Conservation (phyloP, 1,140 invertebrate species). For the Apis laboriosa region DNA sequence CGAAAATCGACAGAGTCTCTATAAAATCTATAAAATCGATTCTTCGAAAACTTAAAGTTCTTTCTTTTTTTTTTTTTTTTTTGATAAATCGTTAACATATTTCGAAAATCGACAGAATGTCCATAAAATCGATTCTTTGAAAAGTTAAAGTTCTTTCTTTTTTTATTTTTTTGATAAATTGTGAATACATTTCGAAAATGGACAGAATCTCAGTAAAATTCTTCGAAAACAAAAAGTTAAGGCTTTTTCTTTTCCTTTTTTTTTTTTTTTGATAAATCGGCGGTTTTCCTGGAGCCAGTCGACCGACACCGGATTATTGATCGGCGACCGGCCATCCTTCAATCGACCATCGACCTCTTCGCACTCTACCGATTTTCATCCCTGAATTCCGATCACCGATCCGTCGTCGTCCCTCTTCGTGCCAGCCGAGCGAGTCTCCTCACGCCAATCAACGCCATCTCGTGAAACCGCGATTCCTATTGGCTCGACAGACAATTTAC, state of each 20-base stretch:
- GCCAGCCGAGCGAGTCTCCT: neutral
- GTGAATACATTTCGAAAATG: neutral
- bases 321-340: neutral
- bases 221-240: too few relatives aligned
- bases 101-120: too few relatives aligned
- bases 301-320: constrained; percentile 1
- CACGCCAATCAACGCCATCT: neutral
- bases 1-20: too few relatives aligned
- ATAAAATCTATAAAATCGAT: too few relatives aligned
- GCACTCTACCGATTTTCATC: constrained; percentile 11
- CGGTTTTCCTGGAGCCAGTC: neutral
- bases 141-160: too few relatives aligned
- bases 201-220: neutral
- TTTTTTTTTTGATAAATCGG: neutral
- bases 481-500: neutral
- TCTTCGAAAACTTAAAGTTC: too few relatives aligned
- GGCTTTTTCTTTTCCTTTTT: too few relatives aligned
- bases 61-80: too few relatives aligned
- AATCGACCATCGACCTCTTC: neutral
- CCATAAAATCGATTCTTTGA: too few relatives aligned
- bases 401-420: neutral
- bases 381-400: neutral
- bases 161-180: too few relatives aligned
- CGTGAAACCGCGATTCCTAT: neutral
- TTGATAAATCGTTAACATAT: too few relatives aligned